Base-by-base conservation (phyloP, 2,113 vertebrate species). In the Psilopsiagon aurifrons region DNA sequence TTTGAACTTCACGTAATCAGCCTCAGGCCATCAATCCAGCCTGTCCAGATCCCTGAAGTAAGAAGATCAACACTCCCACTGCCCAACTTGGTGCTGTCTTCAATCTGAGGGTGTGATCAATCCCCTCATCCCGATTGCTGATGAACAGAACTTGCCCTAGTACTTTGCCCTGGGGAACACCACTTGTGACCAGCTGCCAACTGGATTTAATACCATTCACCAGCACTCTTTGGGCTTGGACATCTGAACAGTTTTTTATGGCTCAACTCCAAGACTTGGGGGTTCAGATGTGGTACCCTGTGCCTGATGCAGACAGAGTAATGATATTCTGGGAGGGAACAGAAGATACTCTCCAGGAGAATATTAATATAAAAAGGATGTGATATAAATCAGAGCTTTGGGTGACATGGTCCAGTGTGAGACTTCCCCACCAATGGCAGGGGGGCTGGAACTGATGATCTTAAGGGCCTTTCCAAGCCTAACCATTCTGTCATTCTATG, bases 101-200 rank as follows among this genome's bases (percentile, higher is more conserved):
- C 5, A 16, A 25, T 18, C 31, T 13, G 20, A 67, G 20, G 4
- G 6, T 13, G 14, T 1, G 2, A 13, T 59, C 4, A 0, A 49
- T 43, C 4, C 2, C 15, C 10, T 39, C 1, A 0, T 54, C 23
- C 23, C 60, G 8, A 28, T 17, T 20, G 13, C 6, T 13, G 19
- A 29, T 12, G 64, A 35, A 44, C 8, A 35, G 10, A 8, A 6
- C 3, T 0, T 0, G 4, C 10, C 13, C 16, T 12, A 44, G 0
- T 1, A 11, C 33, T 7, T 28, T 62, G 6, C 10, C 17, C 29
- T 28, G 31, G 29, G 2, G 22, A 20, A 9, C 22, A 15, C 17
- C 11, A 11, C 24, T 14, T 14, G 4, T 37, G 16, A 33, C 2
- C 0, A 0, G 6, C 6, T 6, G 5, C 7, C 5, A 13, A 3